Conservation (phyloP, 2,113 vertebrate species). For the Microcebus tavaratra region DNA sequence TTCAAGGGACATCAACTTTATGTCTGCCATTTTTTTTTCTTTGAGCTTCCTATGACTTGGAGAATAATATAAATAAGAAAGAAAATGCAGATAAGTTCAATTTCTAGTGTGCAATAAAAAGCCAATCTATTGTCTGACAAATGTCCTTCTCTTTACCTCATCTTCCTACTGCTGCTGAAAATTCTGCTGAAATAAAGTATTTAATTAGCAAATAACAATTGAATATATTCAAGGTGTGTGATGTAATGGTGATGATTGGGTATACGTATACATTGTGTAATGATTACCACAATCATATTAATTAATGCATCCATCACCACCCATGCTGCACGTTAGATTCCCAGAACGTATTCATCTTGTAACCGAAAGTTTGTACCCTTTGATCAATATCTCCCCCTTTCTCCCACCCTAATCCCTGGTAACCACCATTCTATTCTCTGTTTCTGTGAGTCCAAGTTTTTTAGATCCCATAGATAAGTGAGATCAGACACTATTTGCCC, state of each 20-base stretch:
- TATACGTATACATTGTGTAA: neutral
- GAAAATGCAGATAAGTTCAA: slow-evolving; percentile 29
- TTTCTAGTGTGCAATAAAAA: slow-evolving; percentile 50
- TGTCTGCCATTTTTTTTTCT: slow-evolving; percentile 15
- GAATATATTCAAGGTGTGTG: neutral
- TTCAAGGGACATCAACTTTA: slow-evolving; percentile 54
- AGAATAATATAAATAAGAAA: slow-evolving; percentile 44
- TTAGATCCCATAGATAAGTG: neutral
- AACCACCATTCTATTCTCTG: no score
- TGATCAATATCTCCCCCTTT: neutral
- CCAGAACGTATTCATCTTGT: neutral
- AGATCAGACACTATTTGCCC: no score
- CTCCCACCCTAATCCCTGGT: neutral
- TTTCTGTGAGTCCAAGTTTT: neutral
- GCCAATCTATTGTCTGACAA: slow-evolving; percentile 30
- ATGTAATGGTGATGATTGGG: neutral
- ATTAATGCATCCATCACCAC: neutral
- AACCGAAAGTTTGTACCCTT: neutral
- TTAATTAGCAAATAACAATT: neutral
- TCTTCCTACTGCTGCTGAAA: neutral
- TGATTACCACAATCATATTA: neutral
- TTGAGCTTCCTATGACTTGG: neutral
- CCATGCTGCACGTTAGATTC: neutral
- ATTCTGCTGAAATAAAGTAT: neutral
- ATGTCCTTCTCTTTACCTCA: neutral